phyloP scores from a whole-genome alignment of 37 sponge, comb jelly and placozoan genomes.

The Oscarella lobularis region DNA sequence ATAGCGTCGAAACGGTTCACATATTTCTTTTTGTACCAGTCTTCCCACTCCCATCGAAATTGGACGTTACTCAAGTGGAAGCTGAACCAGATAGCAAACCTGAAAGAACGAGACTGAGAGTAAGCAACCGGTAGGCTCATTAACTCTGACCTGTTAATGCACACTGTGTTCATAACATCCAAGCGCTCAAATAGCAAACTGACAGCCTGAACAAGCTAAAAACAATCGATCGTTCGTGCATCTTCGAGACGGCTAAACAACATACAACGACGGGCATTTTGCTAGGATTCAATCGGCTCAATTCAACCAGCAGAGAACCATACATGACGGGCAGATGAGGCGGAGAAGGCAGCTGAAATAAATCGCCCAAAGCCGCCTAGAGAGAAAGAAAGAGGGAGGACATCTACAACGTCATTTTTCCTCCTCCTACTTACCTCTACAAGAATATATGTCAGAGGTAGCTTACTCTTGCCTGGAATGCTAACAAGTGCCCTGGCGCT shows the following conservation, averaged over 20 bases:
- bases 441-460: constrained; percentile 26
- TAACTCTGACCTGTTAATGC: constrained; percentile 38
- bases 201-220: constrained; percentile 57
- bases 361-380: constrained; percentile 58
- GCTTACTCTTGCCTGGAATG: constrained; percentile 8
- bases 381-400: not conserved
- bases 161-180: constrained; percentile 75
- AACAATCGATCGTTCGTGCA: not conserved
- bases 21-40: constrained; percentile 60
- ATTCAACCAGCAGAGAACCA: constrained; percentile 60
- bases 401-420: no score
- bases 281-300: constrained; percentile 58
- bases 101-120: constrained; percentile 3
- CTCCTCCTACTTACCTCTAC: constrained; percentile 16
- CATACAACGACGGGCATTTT: constrained; percentile 56
- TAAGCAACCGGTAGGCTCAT: not conserved
- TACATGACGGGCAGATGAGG: constrained; percentile 65
- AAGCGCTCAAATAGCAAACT: constrained; percentile 46
- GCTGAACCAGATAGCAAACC: constrained; percentile 85
- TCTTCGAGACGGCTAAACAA: not conserved
- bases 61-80: constrained; percentile 85
- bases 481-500: constrained; percentile 19
- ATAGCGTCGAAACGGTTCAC: not conserved
- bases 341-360: constrained; percentile 60
- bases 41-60: constrained; percentile 77